Evolutionary conservation across 2,113 vertebrate species (phyloP), one percentile per base, ranked within the genome.

Genomic region (Melanotaenia duboulayi): DNA sequence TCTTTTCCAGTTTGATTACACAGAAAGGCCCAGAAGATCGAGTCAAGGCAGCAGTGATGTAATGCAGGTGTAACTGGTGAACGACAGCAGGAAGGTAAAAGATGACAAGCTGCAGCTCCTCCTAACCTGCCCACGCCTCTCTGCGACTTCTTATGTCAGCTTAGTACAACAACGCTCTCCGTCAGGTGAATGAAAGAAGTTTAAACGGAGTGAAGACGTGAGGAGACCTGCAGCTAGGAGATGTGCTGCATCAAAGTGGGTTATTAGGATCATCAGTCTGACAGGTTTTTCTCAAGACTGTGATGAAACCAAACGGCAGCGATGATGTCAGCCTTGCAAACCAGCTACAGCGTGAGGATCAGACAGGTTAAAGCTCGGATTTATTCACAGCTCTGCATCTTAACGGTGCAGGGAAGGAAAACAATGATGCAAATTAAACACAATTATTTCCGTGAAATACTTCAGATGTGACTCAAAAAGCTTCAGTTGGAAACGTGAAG

Each of bases 61-160:
- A 80, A 87, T 7, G 20, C 35, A n/a, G 48, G 40, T 76, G 83
- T 72, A 82, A 85, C 50, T 32, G 2, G 8, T 13, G 42, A 28
- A 51, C 61, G 42, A 54, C 14, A 79, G 42, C 16, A 54, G 35
- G 39, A 16, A 65, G 62, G 60, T 59, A 24, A n/a, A 24, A 52
- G 52, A 65, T 20, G 68, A 73, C 55, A 52, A 52, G 44, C 50
- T 46, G 71, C 22, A 13, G 67, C 42, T 66, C 71, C 65, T 59
- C 44, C 35, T 14, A 4, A 64, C 14, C 48, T 24, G 17, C 64
- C 62, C 5, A 16, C 35, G 7, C 40, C 1, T 0, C 40, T 35
- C 40, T 49, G 11, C 49, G 28, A 16, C 62, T 50, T 50, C 48
- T 64, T 7, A 22, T 55, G 39, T 65, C 61, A 74, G 13, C 50